Base-by-base conservation (phyloP, 37 sponge, comb jelly and placozoan genomes). In the Agelas oroides region DNA sequence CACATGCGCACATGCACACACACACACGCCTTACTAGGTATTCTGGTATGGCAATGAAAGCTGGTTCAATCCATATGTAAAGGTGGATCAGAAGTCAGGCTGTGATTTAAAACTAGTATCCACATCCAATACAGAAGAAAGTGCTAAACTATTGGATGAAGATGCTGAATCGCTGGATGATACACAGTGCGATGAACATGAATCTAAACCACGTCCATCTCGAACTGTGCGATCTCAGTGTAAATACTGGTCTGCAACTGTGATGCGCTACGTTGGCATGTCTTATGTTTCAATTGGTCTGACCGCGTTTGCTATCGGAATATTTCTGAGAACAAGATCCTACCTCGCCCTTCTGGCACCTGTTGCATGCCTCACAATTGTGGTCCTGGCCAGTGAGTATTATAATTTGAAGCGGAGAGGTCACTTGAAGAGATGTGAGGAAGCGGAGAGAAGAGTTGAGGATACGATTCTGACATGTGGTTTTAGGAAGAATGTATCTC, bases 1-100 rank as follows among this genome's bases (percentile, higher is more conserved):
- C n/a, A n/a, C n/a, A n/a, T n/a, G n/a, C n/a, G n/a, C n/a, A n/a
- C n/a, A n/a, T n/a, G n/a, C n/a, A n/a, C n/a, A n/a, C n/a, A n/a
- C n/a, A n/a, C n/a, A n/a, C n/a, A n/a, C n/a, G n/a, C n/a, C n/a
- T n/a, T n/a, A n/a, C n/a, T n/a, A 82, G 82, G 55, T 82, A 40
- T 56, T 82, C 5, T 82, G 72, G 82, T 82, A 71, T 71, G 73
- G 82, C 34, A 55, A 70, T 38, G 55, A 70, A 31, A 58, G 52
- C 35, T 78, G 79, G 79, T 78, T 40, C 30, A 46, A 46, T 8
- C 46, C 46, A 46, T 8, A 46, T 3, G 8, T 12, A 46, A 46
- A 46, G 46, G 46, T 12, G 8, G 46, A 46, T n/a, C n/a, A n/a
- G n/a, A n/a, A n/a, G n/a, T n/a, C n/a, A n/a, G n/a, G n/a, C n/a